Conservation (phyloP, 2,113 vertebrate genomes). For the Callospermophilus lateralis region DNA sequence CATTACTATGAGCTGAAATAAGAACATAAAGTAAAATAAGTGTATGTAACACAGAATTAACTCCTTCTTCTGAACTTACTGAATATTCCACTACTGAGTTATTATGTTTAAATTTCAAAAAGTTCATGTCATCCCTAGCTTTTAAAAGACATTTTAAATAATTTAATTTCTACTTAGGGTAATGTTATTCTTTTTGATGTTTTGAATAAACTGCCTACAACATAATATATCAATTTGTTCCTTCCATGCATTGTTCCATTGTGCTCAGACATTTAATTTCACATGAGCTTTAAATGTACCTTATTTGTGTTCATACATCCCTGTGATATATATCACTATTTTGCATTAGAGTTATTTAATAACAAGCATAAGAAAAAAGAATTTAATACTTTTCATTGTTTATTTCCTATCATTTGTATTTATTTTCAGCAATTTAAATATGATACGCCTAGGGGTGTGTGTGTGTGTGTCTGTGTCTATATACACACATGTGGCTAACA, state of each 20-base stretch:
- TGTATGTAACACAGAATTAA: background rate
- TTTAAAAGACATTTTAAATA: background rate
- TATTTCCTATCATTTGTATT: background rate
- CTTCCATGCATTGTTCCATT: background rate
- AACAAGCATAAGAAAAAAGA: background rate
- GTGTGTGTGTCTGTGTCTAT: background rate
- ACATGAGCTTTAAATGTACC: background rate
- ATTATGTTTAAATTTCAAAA: background rate
- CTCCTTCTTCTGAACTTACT: background rate
- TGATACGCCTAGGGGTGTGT: background rate
- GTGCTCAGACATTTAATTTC: background rate
- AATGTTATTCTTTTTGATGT: background rate
- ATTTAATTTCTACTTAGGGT: background rate
- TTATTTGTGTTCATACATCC: background rate
- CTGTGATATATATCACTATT: background rate
- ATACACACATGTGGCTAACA: background rate
- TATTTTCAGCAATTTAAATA: background rate
- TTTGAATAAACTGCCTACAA: background rate
- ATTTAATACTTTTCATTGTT: background rate
- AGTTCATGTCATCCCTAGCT: background rate
- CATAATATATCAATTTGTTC: background rate
- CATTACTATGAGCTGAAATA: background rate
- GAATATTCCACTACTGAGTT: background rate
- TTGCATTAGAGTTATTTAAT: background rate
- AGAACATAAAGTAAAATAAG: background rate